A percentile compares a stretch with the other conserved stretches of the same genome.
Conservation (phyloP, 2,113 vertebrate genomes). For the Anseranas semipalmata region DNA sequence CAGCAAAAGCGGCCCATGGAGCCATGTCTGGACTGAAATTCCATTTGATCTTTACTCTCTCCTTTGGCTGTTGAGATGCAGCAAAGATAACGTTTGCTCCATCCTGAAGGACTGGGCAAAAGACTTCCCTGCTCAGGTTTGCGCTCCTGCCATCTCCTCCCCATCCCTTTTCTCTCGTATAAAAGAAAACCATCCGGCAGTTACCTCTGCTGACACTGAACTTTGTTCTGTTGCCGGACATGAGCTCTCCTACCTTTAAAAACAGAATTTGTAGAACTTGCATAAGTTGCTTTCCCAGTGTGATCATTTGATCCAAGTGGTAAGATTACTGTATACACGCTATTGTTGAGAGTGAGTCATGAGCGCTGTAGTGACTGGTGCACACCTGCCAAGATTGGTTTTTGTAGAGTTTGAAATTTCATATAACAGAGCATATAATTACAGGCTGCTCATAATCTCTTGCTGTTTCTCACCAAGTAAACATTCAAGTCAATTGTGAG, state of each 20-base stretch:
- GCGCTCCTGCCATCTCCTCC: background rate
- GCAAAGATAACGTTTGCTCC: background rate
- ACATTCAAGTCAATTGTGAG: background rate
- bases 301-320: background rate
- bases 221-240: slow-evolving; percentile 15
- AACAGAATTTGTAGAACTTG: background rate
- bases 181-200: background rate
- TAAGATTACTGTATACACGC: background rate
- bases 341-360: slow-evolving; percentile 16
- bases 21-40: background rate
- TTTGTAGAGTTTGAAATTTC: background rate
- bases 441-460: background rate
- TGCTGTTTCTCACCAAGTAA: background rate
- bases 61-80: background rate
- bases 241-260: background rate
- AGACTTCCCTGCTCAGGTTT: background rate
- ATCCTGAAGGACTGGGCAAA: background rate
- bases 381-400: background rate
- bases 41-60: background rate
- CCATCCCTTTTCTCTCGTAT: background rate
- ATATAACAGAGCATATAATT: background rate
- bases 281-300: slow-evolving; percentile 40
- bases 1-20: background rate
- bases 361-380: background rate
- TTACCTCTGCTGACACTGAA: background rate